phyloP scores from a whole-genome alignment of 2,888 invertebrate genomes.

The Eupeodes luniger region DNA sequence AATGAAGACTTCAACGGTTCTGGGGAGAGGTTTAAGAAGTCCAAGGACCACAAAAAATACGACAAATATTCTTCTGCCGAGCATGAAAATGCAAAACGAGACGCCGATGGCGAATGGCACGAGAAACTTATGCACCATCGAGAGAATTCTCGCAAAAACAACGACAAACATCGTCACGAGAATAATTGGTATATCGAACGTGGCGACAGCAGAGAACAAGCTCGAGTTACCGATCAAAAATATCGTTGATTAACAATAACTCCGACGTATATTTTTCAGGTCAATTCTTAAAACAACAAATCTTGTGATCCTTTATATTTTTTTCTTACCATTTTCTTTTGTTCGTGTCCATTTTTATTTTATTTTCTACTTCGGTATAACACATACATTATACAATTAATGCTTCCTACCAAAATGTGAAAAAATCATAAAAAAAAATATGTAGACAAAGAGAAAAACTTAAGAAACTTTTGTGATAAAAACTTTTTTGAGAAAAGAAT shows the following conservation, averaged over 20 bases:
- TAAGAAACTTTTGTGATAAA: constrained; percentile 68
- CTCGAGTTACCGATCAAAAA: constrained; percentile 78
- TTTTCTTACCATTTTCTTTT: constrained; percentile 23
- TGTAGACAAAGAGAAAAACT: constrained; percentile 29
- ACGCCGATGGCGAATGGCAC: constrained; percentile 80
- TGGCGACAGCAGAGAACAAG: constrained; percentile 80
- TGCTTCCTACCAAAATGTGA: constrained; percentile 48
- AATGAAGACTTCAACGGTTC: constrained; percentile 62
- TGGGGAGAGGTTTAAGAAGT: constrained; percentile 52
- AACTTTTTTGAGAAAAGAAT: constrained; percentile 14
- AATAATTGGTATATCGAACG: constrained; percentile 83
- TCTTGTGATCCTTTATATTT: constrained; percentile 61
- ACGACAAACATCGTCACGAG: constrained; percentile 79
- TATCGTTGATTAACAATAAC: constrained; percentile 21
- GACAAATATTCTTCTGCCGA: constrained; percentile 55
- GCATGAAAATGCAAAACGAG: constrained; percentile 73
- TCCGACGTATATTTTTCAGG: constrained; percentile 8
- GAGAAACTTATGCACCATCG: constrained; percentile 81
- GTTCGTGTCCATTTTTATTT: constrained; percentile 8
- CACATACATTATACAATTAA: background rate
- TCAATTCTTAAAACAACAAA: constrained; percentile 45
- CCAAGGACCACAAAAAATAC: constrained; percentile 64
- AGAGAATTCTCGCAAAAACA: constrained; percentile 78
- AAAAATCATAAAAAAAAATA: constrained; percentile 10
- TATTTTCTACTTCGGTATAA: background rate